Evolutionary conservation across 2,797 vertebrate genomes (phyloP), one percentile per base, ranked within the genome.

Genomic region (Vultur gryphus): DNA sequence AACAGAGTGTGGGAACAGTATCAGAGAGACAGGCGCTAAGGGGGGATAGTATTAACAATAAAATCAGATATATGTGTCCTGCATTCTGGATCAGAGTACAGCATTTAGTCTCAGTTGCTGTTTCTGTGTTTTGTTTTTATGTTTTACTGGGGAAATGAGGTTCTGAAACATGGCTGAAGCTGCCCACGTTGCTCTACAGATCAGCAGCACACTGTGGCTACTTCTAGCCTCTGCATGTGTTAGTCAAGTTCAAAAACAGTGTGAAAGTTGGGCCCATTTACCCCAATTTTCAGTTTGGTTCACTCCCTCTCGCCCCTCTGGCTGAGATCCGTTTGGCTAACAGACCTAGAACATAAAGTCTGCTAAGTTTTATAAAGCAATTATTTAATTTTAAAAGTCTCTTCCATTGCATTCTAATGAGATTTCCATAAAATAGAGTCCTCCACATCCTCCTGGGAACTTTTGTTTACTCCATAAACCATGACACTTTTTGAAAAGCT

Each of bases 351-450:
- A 91, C 77, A 61, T 46, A 76, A 83, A 87, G 80, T 90, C 83
- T 94, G 62, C 52, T 55, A 72, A 65, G 51, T 90, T 92, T 87
- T 95, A 92, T 64, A 91, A 91, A 92, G 79, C 66, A 93, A 91
- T 97, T 92, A 93, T 88, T 93, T 84, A 91, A 96, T 92, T 96
- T 88, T 0, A 92, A 86, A 95, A 88, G 57, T 70, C 35, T 85
- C 67, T 91, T 92, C 93, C 37, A 33, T 49, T 94, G 57, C 69
- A 76, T 89, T 93, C 76, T 82, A 94, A 93, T 78, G 48, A 89
- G 61, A 87, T 91, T 90, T 92, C 89, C 82, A 81, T 93, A 86
- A 92, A 93, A 66, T 6, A 49, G 61, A 64, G 25, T 81, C 46
- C 41, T 88, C 35, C 55, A 76, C 5, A 3, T 61, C 51, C 79